These are phyloP conservation scores for Zoroaster sp. DNA, from an alignment of 53 echinoderm and acorn worm species.

Conservation along the genomic window DNA sequence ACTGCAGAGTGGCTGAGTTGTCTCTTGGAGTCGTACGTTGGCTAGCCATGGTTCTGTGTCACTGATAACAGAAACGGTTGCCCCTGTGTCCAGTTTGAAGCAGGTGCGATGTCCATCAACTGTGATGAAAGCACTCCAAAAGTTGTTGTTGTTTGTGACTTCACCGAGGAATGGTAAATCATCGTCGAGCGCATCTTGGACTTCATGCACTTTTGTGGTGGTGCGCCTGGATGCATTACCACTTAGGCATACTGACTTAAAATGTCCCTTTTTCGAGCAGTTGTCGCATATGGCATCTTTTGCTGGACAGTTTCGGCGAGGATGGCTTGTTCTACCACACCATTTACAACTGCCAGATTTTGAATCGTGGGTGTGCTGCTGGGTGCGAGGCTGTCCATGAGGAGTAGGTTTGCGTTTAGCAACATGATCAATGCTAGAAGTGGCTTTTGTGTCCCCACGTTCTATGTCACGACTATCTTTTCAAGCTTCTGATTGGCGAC, in stretches of 20 bases:
- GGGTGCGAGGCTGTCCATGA: not conserved
- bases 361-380: not conserved
- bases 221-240: conserved; percentile 15
- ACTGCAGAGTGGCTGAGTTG: not conserved
- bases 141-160: not conserved
- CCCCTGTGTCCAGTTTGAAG: conserved; percentile 69
- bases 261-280: conserved; percentile 36
- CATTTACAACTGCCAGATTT: not conserved
- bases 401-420: no score
- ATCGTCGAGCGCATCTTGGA: conserved; percentile 1
- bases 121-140: conserved; percentile 52
- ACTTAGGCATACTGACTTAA: conserved; percentile 34
- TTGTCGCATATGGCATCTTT: conserved; percentile 42
- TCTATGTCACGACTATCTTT: conserved; percentile 32
- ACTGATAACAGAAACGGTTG: conserved; percentile 37
- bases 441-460: conserved; percentile 7
- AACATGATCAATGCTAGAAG: no score
- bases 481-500: conserved; percentile 35
- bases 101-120: conserved; percentile 48
- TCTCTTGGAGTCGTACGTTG: not conserved
- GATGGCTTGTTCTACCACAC: conserved; percentile 6
- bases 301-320: conserved; percentile 56
- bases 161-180: conserved; percentile 39
- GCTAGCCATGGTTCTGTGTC: not conserved
- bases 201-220: conserved; percentile 28